Base-by-base conservation (phyloP, 64 coral and sea anemone genomes). In the Montipora cactus region DNA sequence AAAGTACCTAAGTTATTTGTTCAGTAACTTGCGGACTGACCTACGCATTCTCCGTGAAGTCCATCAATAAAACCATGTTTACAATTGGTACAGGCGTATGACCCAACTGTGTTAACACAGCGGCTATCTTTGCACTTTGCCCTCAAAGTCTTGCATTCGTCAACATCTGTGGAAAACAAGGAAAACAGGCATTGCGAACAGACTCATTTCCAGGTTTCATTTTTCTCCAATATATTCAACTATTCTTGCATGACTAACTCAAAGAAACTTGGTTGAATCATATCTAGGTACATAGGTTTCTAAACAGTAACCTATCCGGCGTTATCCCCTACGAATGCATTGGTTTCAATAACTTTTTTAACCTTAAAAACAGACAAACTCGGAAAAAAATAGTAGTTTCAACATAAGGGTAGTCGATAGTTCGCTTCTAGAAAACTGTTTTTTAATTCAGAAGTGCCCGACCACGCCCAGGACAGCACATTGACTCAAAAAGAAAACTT, bases 131-230 rank as follows among this genome's bases (percentile, higher is more conserved):
- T 71, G 15, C 76, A 78, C 1, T 16, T 78, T 49, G 76, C 44
- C 47, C 46, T 78, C 5, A 49, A 78, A 49, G 76, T 78, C 12
- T 78, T n/a, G 16, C 76, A 78, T 47, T 78, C 76, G 15, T 78
- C 76, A 49, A 78, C 8, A 78, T 78, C 76, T 78, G 44, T 7
- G 16, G 46, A 5, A 15, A 4, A 76, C 44, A 14, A 9, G 2
- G 37, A 37, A 37, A 37, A 37, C 7, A 57, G 53, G 6, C 11
- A 57, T 11, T 57, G 53, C 53, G 53, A 57, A 57, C 53, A 57
- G 11, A 57, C 11, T 57, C 53, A 57, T 57, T 37, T 2, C 37
- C 0, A 37, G 37, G 37, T 67, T 67, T 67, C 12, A 67, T 67
- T 15, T 67, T 55, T 55, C 10, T 55, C 4, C 10, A 55, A 55